phyloP scores from a whole-genome alignment of 2,888 invertebrate genomes.

The Chironomus tentans region DNA sequence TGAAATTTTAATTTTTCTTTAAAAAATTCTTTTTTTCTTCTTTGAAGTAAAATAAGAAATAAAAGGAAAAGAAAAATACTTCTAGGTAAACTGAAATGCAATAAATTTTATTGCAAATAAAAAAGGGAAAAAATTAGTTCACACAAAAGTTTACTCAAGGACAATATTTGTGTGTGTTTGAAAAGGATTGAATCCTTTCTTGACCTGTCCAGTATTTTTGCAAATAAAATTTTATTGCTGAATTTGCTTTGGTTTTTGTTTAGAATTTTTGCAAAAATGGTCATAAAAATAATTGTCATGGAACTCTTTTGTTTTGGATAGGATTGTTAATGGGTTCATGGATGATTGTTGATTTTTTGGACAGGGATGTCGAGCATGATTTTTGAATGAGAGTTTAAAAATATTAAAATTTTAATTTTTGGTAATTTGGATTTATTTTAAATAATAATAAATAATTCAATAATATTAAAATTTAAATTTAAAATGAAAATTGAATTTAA shows the following conservation, averaged over 20 bases:
- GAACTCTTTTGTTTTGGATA: neutral
- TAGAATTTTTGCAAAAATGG: neutral
- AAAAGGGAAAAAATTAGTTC: neutral
- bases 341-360: neutral
- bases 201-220: neutral
- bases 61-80: neutral
- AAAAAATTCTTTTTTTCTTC: neutral
- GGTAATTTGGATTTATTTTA: no score
- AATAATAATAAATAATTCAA: no score
- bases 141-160: neutral
- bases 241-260: neutral
- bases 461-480: no score
- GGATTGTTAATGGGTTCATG: neutral
- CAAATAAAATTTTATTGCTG: neutral
- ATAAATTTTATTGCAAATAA: constrained; percentile 11
- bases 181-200: neutral
- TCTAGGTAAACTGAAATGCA: constrained; percentile 7
- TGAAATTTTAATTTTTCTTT: neutral
- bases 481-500: no score
- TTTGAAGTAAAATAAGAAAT: neutral
- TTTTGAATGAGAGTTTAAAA: no score
- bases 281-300: neutral
- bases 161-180: neutral
- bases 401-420: no score
- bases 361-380: neutral